phyloP scores from a whole-genome alignment of 2,888 invertebrate species.

The Tachina lurida region DNA sequence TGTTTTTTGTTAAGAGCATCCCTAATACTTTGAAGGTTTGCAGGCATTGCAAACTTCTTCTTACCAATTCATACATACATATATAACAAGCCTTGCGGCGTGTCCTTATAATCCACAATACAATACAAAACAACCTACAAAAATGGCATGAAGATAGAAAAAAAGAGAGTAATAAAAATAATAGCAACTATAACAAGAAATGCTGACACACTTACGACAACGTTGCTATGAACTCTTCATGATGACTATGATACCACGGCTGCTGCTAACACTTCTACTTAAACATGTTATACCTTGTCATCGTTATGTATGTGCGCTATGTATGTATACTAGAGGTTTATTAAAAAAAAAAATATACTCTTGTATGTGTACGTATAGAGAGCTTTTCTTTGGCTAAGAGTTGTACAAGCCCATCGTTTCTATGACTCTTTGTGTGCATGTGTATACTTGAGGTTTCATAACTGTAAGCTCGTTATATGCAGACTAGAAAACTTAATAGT shows the following conservation, averaged over 20 bases:
- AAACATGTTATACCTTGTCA: slow-evolving; percentile 45
- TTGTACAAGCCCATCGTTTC: slow-evolving; percentile 23
- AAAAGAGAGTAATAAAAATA: background rate
- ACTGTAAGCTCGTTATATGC: slow-evolving; percentile 44
- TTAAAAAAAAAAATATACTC: slow-evolving; percentile 21
- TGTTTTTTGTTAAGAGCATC: background rate
- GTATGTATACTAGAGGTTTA: slow-evolving; percentile 24
- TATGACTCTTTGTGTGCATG: slow-evolving; percentile 2
- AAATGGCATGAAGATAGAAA: background rate
- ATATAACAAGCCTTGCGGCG: slow-evolving; percentile 57
- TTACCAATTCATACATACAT: slow-evolving; percentile 24
- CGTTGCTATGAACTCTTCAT: slow-evolving; percentile 53
- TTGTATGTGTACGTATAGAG: background rate
- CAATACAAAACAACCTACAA: slow-evolving; percentile 8
- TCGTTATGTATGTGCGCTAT: background rate
- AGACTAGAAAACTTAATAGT: slow-evolving; percentile 23
- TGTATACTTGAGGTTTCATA: slow-evolving; percentile 35
- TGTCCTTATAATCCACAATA: slow-evolving; percentile 71
- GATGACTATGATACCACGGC: slow-evolving; percentile 9
- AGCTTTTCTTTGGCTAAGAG: slow-evolving; percentile 14
- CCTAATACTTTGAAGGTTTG: slow-evolving; percentile 5
- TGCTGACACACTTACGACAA: slow-evolving; percentile 68
- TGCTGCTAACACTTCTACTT: slow-evolving; percentile 3
- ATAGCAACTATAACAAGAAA: slow-evolving; percentile 37
- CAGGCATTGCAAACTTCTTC: background rate